These are phyloP conservation scores for Sinocyclocheilus anophthalmus DNA, from an alignment of 2,113 vertebrate species.

Conservation along the genomic window DNA sequence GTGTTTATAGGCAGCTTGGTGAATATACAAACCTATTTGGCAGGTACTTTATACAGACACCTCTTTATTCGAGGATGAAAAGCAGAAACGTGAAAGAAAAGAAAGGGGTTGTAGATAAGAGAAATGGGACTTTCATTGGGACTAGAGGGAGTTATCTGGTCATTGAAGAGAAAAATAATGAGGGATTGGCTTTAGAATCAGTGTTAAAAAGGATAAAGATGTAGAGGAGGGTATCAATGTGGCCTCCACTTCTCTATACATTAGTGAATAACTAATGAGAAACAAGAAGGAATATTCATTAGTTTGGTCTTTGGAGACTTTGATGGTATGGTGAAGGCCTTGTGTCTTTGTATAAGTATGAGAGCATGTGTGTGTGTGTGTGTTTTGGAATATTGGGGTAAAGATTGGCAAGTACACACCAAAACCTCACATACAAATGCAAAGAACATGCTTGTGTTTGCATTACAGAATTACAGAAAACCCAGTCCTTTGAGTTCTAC, in stretches of 20 bases:
- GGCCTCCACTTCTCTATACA: slow-evolving; percentile 34
- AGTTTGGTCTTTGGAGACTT: slow-evolving; percentile 64
- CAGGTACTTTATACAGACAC: too few relatives aligned
- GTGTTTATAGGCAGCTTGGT: not conserved
- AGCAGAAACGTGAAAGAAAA: slow-evolving; percentile 42
- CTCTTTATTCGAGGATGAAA: slow-evolving; percentile 61
- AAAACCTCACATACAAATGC: not conserved
- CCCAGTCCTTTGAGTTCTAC: slow-evolving; percentile 86
- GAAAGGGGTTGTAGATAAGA: slow-evolving; percentile 58
- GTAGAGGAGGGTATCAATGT: slow-evolving; percentile 13
- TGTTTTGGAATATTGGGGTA: not conserved
- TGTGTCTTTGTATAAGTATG: slow-evolving; percentile 53
- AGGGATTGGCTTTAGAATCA: slow-evolving; percentile 55
- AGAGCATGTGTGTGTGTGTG: not conserved
- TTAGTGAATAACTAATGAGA: slow-evolving; percentile 63
- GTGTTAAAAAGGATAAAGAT: slow-evolving; percentile 21
- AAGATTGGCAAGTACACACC: not conserved
- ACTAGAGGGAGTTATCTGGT: slow-evolving; percentile 59
- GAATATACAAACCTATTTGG: not conserved
- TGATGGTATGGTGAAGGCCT: slow-evolving; percentile 63
- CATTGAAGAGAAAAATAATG: slow-evolving; percentile 60
- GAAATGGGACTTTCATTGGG: slow-evolving; percentile 68
- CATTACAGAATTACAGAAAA: slow-evolving; percentile 85
- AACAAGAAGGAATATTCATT: slow-evolving; percentile 75
- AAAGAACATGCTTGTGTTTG: slow-evolving; percentile 17